Base-by-base conservation (phyloP, 2,797 vertebrate species). In the Chelonia mydas region DNA sequence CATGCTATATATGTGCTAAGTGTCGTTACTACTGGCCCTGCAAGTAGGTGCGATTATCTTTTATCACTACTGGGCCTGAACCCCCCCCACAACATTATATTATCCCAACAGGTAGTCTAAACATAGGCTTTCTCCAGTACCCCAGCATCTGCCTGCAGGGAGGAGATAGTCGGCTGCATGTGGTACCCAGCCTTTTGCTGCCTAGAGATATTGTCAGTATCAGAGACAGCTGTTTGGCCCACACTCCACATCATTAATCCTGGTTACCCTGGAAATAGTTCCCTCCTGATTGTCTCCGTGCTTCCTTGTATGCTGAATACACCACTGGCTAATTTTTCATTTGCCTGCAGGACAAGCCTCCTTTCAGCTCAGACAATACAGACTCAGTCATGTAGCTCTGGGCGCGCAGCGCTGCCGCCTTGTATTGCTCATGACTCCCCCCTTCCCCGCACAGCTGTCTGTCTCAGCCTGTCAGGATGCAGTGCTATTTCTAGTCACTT, bases 191-290 rank as follows among this genome's bases (percentile, higher is more conserved):
- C 81, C 74, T 27, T 50, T n/a, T 72, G 83, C 87, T 87, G 76
- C 80, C 87, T 83, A 37, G 50, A 95, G 88, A 91, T 88, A 87
- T 68, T 55, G 84, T 74, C 1, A 0, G 78, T 87, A 94, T 94
- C 68, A 3, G 49, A 6, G 57, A 31, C 86, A 83, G 90, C 89
- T 94, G 89, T 87, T 94, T 91, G 93, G 96, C 80, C 87, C 87
- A 88, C 47, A 81, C 92, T 89, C 74, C 2, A 65, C 65, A 80
- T 83, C 93, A 84, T 89, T 86, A 54, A 89, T 72, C 84, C 94
- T 78, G 91, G 49, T 0, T 16, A 86, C 72, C 12, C 31, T 11
- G 65, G 77, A 83, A 68, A 61, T 3, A 50, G 76, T 77, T 92
- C 74, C 91, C 77, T 87, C n/a, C 49, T 55, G 5, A 16, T 85